These are phyloP conservation scores for Archaeoteleia sp. DNA, from an alignment of 2,888 invertebrate species.

Conservation along the genomic window DNA sequence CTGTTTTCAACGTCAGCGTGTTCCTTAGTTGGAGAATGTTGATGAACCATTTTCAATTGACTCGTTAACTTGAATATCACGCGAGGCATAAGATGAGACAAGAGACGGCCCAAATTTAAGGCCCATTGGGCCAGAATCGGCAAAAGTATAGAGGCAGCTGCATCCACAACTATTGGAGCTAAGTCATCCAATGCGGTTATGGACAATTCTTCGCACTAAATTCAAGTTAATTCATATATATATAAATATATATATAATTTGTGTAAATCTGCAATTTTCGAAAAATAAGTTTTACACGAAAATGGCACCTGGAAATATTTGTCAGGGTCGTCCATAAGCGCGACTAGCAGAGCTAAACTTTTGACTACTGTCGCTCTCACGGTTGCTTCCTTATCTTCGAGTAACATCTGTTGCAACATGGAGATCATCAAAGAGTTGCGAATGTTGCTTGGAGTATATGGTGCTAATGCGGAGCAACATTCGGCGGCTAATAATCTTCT, in stretches of 20 bases:
- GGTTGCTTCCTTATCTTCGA: constrained; percentile 80
- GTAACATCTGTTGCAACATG: constrained; percentile 83
- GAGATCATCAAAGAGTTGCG: constrained; percentile 82
- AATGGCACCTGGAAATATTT: constrained; percentile 77
- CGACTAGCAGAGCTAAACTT: constrained; percentile 79
- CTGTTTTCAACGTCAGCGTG: constrained; percentile 61
- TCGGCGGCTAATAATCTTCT: constrained; percentile 82
- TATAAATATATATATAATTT: constrained; percentile 3
- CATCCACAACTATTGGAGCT: constrained; percentile 77
- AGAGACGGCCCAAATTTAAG: constrained; percentile 76
- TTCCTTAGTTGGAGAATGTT: constrained; percentile 63
- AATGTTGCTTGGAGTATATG: constrained; percentile 80
- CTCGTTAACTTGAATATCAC: constrained; percentile 65
- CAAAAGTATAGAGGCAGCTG: constrained; percentile 77
- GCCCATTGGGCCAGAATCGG: constrained; percentile 82
- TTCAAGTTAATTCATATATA: constrained; percentile 16
- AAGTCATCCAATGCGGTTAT: constrained; percentile 78
- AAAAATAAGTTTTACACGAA: background rate
- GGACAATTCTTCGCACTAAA: constrained; percentile 78
- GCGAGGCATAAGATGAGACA: constrained; percentile 76
- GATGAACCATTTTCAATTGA: constrained; percentile 62
- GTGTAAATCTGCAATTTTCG: background rate
- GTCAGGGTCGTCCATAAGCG: constrained; percentile 80
- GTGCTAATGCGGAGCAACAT: constrained; percentile 80
- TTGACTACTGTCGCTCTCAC: constrained; percentile 80